Evolutionary conservation across 1,140 invertebrate genomes (phyloP), one percentile per base, ranked within the genome.

Genomic region (Hirudo medicinalis): DNA sequence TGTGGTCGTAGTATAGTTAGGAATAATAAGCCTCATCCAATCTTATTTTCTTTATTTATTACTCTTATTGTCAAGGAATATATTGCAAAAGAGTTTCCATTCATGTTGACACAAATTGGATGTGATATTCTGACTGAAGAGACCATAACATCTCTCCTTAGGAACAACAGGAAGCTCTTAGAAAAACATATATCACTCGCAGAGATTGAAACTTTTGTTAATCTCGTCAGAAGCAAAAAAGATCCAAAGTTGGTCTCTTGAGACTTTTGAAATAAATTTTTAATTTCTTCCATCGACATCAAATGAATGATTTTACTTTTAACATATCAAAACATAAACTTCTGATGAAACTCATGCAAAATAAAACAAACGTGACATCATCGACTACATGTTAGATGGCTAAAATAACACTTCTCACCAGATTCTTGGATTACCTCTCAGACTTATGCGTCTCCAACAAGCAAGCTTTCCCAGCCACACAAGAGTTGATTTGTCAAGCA

Each of bases 91-190:
- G 91, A 97, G 82, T 98, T 99, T 84, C 92, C 92, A 49, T 95
- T 99, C 76, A 99, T 99, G 93, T 96, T 99, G 85, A 96, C 97
- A 80, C 97, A 99, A 86, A 99, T 99, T 75, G 97, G 97, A 43
- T 97, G 96, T 80, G 96, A 99, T 82, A 94, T 99, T 55, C 80
- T 99, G 15, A 96, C 96, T 0, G 95, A 99, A 82, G 96, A 99
- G 80, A 99, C 96, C 0, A 99, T 99, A 73, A 99, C 97, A 0
- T 95, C 95, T 0, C 83, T 99, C 43, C 84, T 99, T 20, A 94
- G 99, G 78, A 98, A 97, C 80, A 99, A 99, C 82, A 86, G 94
- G 73, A 98, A 98, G 82, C 83, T 99, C 53, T 82, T 99, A 67
- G 96, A 98, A 80, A 96, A 97, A 79, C 94, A 99, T 79, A 98